phyloP scores from a whole-genome alignment of 2,888 invertebrate species.

The Omphaloscelis lunosa region DNA sequence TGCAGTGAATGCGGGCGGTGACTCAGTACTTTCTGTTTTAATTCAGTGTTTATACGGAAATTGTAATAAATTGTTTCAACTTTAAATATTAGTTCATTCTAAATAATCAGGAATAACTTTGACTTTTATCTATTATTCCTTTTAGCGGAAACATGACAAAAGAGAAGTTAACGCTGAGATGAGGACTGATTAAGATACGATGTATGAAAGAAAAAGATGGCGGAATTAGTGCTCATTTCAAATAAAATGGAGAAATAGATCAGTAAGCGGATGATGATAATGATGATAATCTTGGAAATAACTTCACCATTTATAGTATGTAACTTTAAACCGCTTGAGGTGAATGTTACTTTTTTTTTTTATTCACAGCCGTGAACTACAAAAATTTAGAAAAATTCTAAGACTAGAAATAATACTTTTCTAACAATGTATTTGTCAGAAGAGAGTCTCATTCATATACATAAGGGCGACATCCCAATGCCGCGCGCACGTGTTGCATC shows the following conservation, averaged over 20 bases:
- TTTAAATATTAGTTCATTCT: not conserved
- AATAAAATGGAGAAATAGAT: not conserved
- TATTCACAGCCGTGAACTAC: not conserved
- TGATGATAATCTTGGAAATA: not conserved
- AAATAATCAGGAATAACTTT: not conserved
- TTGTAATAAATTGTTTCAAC: not conserved
- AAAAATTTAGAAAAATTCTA: not conserved
- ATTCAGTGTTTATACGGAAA: slow-evolving; percentile 14
- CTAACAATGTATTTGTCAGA: slow-evolving; percentile 6
- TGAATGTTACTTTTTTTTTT: not conserved
- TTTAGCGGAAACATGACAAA: not conserved
- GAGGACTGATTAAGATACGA: not conserved
- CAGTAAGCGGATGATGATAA: no score
- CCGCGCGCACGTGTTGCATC: slow-evolving; percentile 64
- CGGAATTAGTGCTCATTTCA: not conserved
- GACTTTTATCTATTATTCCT: not conserved
- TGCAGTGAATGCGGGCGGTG: slow-evolving; percentile 34
- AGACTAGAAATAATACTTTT: not conserved
- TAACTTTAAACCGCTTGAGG: not conserved
- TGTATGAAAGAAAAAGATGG: not conserved
- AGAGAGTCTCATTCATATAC: slow-evolving; percentile 28
- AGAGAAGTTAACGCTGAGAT: not conserved
- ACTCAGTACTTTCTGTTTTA: slow-evolving; percentile 44
- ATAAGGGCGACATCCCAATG: slow-evolving; percentile 46
- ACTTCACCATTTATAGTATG: not conserved